Conservation (phyloP, 2,797 vertebrate species). For the Melanotaenia boesemani region DNA sequence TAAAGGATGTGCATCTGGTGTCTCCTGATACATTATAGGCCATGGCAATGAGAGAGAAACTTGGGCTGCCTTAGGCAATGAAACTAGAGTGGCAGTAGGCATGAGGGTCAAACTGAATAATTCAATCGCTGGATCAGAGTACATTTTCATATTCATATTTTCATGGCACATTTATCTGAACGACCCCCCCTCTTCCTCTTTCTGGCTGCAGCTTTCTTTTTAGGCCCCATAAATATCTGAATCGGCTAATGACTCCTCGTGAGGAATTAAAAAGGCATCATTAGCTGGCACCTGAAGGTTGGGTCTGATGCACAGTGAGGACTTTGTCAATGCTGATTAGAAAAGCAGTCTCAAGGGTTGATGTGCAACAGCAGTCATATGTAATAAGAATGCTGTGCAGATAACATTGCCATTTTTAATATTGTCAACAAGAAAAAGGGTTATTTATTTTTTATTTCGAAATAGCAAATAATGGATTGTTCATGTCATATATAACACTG, state of each 20-base stretch:
- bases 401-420: slow-evolving; percentile 16
- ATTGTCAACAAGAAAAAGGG: slow-evolving; percentile 14
- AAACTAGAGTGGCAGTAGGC: slow-evolving; percentile 71
- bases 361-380: slow-evolving; percentile 35
- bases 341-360: slow-evolving; percentile 54
- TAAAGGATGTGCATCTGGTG: slow-evolving; percentile 26
- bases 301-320: slow-evolving; percentile 53
- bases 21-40: slow-evolving; percentile 47
- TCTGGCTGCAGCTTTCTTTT: slow-evolving; percentile 60
- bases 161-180: slow-evolving; percentile 68
- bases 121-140: slow-evolving; percentile 74
- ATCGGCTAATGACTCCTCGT: slow-evolving; percentile 76
- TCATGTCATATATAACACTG: background rate
- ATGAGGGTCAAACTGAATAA: slow-evolving; percentile 78
- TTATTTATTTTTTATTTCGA: slow-evolving; percentile 5
- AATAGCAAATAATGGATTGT: background rate
- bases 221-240: slow-evolving; percentile 73
- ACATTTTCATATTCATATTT: slow-evolving; percentile 78
- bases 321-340: slow-evolving; percentile 66
- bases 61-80: slow-evolving; percentile 60
- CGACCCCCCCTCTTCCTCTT: slow-evolving; percentile 46
- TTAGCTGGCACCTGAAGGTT: slow-evolving; percentile 71
- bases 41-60: slow-evolving; percentile 48
- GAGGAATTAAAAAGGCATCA: slow-evolving; percentile 75
- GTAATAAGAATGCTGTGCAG: slow-evolving; percentile 29